Evolutionary conservation across 2,797 vertebrate species (phyloP).

Genomic region (Hylomyscus alleni): DNA sequence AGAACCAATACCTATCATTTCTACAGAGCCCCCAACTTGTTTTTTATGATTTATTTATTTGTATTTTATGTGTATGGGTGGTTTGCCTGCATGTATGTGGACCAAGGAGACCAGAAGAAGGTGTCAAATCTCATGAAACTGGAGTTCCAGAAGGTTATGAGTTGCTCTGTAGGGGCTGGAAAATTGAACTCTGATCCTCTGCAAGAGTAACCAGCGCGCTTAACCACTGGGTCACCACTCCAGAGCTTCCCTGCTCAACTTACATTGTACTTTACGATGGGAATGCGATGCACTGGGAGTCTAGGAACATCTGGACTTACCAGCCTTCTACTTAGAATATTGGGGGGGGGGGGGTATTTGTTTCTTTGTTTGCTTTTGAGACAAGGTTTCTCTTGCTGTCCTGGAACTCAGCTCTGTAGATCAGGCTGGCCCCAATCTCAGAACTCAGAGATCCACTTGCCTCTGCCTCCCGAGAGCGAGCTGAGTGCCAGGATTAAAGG

Average conservation of each 20-base stretch:
- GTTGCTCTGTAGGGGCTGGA: neutral
- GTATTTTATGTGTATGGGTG: neutral
- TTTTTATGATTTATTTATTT: neutral
- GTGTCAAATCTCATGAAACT: neutral
- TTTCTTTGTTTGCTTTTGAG: too few relatives aligned
- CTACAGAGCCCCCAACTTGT: neutral
- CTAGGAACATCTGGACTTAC: neutral
- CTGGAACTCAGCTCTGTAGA: neutral
- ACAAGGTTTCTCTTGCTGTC: neutral
- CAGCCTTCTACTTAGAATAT: neutral
- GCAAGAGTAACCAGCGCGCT: neutral
- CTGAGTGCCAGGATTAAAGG: neutral
- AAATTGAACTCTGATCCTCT: neutral
- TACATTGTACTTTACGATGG: neutral
- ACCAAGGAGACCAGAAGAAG: neutral
- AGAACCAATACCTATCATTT: neutral
- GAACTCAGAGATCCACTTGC: too few relatives aligned
- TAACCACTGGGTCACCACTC: neutral
- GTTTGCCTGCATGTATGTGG: neutral
- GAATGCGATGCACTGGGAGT: neutral
- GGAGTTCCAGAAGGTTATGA: neutral
- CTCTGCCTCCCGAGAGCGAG: too few relatives aligned
- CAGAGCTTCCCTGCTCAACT: neutral
- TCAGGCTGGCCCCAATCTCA: too few relatives aligned
- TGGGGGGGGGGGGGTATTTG: too few relatives aligned